Conservation (phyloP, 2,797 vertebrate species). For the Moxostoma hubbsi region DNA sequence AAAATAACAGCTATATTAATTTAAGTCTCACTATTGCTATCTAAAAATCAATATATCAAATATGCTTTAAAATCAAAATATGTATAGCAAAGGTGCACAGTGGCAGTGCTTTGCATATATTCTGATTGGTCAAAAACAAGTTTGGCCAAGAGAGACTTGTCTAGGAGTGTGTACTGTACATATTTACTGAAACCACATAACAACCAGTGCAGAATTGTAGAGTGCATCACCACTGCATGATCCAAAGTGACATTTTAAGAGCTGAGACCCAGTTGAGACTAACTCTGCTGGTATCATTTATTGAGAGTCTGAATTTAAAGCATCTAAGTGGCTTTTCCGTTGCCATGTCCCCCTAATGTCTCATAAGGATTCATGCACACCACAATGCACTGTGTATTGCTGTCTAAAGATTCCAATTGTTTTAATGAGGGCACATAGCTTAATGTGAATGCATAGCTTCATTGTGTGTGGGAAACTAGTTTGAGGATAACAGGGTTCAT, state of each 20-base stretch:
- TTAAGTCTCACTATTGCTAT: not conserved
- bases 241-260: slow-evolving; percentile 56
- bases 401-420: slow-evolving; percentile 34
- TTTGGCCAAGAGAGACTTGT: not conserved
- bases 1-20: not conserved
- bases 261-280: slow-evolving; percentile 53
- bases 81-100: not conserved
- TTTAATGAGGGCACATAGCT: slow-evolving; percentile 17
- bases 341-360: slow-evolving; percentile 48
- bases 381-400: slow-evolving; percentile 26
- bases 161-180: not conserved
- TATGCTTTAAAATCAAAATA: not conserved
- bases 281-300: slow-evolving; percentile 57
- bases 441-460: not conserved
- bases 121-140: not conserved
- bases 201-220: slow-evolving; percentile 28
- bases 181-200: slow-evolving; percentile 30
- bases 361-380: slow-evolving; percentile 17
- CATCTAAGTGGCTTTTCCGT: slow-evolving; percentile 37
- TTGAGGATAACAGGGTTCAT: slow-evolving; percentile 17
- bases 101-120: not conserved
- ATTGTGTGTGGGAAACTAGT: slow-evolving; percentile 24
- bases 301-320: slow-evolving; percentile 53
- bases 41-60: not conserved
- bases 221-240: slow-evolving; percentile 45